Evolutionary conservation across 2,113 vertebrate genomes (phyloP).

Genomic region (Nothoprocta perdicaria): DNA sequence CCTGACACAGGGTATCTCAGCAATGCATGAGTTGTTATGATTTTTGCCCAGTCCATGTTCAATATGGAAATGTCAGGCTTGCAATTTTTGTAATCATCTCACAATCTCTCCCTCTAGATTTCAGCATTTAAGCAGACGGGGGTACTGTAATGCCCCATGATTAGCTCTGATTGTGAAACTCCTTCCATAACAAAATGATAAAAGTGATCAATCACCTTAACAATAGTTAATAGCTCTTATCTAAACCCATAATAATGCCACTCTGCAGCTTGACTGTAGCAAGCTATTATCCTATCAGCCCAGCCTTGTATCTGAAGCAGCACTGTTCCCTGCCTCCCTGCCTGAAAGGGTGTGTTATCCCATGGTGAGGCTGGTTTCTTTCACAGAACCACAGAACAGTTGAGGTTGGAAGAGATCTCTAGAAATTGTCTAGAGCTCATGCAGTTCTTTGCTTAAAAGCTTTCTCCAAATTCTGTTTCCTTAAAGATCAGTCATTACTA

Average conservation of each 20-base stretch:
- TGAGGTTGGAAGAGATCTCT: no score
- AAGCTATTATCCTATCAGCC: slow-evolving; percentile 55
- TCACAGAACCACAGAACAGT: no score
- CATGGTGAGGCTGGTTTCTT: neutral
- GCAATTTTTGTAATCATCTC: slow-evolving; percentile 73
- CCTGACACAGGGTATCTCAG: neutral
- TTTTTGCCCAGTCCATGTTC: slow-evolving; percentile 54
- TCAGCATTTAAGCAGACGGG: slow-evolving; percentile 69
- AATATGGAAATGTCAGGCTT: slow-evolving; percentile 73
- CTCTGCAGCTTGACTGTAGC: slow-evolving; percentile 50
- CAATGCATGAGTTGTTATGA: slow-evolving; percentile 43
- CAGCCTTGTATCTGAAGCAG: slow-evolving; percentile 40
- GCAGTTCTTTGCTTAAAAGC: no score
- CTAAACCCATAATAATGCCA: slow-evolving; percentile 47
- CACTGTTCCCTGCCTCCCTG: neutral
- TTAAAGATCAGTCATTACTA: no score
- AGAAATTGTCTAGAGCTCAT: no score
- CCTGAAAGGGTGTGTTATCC: slow-evolving; percentile 5
- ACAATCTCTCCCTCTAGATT: slow-evolving; percentile 53
- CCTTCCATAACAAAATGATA: slow-evolving; percentile 66
- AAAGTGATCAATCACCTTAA: slow-evolving; percentile 75
- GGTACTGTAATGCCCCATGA: slow-evolving; percentile 49
- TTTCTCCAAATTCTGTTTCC: no score
- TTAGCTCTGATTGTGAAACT: slow-evolving; percentile 75
- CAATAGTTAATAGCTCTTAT: slow-evolving; percentile 72